Evolutionary conservation across 2,888 invertebrate species (phyloP), one percentile per base, ranked within the genome.

Genomic region (Ochlodes sylvanus): DNA sequence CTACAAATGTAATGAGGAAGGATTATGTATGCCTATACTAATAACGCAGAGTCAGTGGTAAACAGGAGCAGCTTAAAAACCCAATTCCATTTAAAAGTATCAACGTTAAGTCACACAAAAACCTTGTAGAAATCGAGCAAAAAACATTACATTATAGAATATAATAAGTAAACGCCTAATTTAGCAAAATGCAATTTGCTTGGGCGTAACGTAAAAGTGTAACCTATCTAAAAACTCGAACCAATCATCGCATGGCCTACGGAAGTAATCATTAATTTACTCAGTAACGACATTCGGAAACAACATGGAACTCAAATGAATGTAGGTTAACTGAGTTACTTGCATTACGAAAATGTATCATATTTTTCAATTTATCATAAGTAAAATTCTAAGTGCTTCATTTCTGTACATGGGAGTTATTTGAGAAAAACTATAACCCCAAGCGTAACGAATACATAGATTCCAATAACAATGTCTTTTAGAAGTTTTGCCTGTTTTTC

Each of bases 91-190:
- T 50, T 38, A 10, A 50, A 19, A 52, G 1, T 27, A 52, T n/a
- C 0, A 7, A 52, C 7, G 14, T 52, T 21, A 10, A 50, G 4
- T 12, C 17, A 47, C 15, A 12, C 50, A 12, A 52, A 52, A 27
- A 52, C 52, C 52, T 50, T 50, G 50, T 12, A 50, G 4, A 27
- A 52, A 14, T 27, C 9, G 21, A 52, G 52, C 5, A 27, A 52
- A 27, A n/a, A 52, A 14, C 50, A 50, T 50, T 50, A 3, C 17
- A 19, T 21, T 52, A 52, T 27, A 52, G 27, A 27, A 14, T 27
- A 52, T 52, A 52, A 52, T 52, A 52, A 52, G 52, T 27, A 52
- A 27, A 52, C 27, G 12, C 52, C 52, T 27, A 52, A 52, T 52
- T 27, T 52, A 52, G 52, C 21, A 52, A 52, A 52, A 27, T 27